Evolutionary conservation across 2,113 vertebrate genomes (phyloP).

Genomic region (Cyanistes caeruleus): DNA sequence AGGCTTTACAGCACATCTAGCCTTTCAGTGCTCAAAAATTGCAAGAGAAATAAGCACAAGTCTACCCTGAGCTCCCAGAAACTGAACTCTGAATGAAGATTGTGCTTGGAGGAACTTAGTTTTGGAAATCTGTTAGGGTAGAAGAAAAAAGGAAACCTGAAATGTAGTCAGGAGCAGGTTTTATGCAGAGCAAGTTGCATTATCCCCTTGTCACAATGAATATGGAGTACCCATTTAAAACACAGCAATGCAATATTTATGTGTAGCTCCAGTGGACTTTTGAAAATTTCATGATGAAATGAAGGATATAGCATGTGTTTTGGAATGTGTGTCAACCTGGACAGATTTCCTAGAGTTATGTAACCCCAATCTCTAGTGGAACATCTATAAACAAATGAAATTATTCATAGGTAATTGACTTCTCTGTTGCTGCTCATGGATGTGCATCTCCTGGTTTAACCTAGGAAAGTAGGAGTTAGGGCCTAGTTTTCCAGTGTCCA

Average conservation of each 20-base stretch:
- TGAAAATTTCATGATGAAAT: constrained; percentile 47
- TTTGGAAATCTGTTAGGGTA: background rate
- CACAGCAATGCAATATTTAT: constrained; percentile 48
- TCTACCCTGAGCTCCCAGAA: background rate
- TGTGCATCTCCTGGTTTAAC: background rate
- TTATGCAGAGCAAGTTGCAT: background rate
- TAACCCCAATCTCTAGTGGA: background rate
- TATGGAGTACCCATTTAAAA: background rate
- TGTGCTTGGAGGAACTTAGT: background rate
- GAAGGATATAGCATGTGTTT: background rate
- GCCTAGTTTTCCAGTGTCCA: background rate
- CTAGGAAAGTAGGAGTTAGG: background rate
- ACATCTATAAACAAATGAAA: background rate
- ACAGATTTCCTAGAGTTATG: background rate
- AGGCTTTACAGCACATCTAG: background rate
- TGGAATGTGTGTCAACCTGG: background rate
- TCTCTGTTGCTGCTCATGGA: background rate
- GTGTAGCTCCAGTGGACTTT: background rate
- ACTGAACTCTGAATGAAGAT: background rate
- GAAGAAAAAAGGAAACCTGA: background rate
- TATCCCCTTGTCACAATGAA: constrained; percentile 23
- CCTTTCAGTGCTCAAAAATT: background rate
- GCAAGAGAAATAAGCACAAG: background rate
- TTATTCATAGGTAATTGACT: background rate
- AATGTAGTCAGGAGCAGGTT: background rate